A percentile compares a stretch with the other conserved stretches of the same genome.
These are phyloP conservation scores for Bettongia penicillata DNA, from an alignment of 2,113 vertebrate species.

Conservation along the genomic window DNA sequence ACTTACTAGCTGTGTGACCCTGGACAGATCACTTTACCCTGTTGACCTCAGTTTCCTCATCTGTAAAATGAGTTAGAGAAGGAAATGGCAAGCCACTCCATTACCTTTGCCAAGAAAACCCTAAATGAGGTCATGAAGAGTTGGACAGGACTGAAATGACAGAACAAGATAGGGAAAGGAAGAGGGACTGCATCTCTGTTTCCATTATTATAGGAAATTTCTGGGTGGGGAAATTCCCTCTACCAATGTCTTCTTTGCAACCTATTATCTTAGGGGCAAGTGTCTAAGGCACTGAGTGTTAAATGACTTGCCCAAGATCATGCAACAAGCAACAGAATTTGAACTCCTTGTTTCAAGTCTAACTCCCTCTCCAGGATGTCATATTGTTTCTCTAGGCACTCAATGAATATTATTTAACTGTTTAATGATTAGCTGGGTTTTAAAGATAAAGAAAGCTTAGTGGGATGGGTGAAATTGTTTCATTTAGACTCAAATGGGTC, in stretches of 20 bases:
- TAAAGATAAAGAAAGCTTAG: neutral
- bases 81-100: too few relatives aligned
- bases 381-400: neutral
- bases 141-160: neutral
- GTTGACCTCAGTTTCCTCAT: too few relatives aligned
- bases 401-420: neutral
- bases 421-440: neutral
- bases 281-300: neutral
- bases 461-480: neutral
- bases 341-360: neutral
- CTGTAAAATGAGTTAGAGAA: too few relatives aligned
- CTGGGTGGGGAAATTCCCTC: neutral
- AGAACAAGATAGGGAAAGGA: neutral
- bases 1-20: too few relatives aligned
- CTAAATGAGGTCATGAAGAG: neutral
- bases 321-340: neutral
- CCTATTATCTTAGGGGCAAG: neutral
- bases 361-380: neutral
- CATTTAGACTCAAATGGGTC: neutral
- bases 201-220: neutral
- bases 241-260: neutral
- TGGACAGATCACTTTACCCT: too few relatives aligned
- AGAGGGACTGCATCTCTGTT: neutral
- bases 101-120: too few relatives aligned
- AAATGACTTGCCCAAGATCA: neutral